Evolutionary conservation across 2,888 invertebrate species (phyloP), one percentile per base, ranked within the genome.

Genomic region (Dasypogon diadema): DNA sequence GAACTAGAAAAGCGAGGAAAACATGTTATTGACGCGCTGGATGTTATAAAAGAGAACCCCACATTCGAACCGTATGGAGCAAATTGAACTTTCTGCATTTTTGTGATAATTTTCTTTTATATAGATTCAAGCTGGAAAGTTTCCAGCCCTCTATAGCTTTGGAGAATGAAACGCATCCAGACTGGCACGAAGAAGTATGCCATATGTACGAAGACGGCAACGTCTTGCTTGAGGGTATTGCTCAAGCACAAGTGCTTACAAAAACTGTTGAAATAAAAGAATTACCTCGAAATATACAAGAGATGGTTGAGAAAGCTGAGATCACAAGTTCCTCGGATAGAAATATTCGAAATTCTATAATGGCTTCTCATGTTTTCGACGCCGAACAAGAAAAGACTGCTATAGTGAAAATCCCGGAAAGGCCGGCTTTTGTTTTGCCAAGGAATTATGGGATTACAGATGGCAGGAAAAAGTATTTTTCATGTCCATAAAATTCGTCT

Each of bases 241-340:
- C 88, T 1, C 96, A 97, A 87, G 94, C 94, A 0, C 91, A 93
- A 86, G 86, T 92, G n/a, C 85, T 97, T 4, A 93, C 94, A 2
- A 96, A 96, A 82, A 90, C 94, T 1, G 85, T 94, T 2, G 87
- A 90, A 76, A 86, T 90, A 79, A 85, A 90, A 51, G 88, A 86
- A 76, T 86, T 94, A 68, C 93, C 93, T 0, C 86, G 88, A 6
- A 87, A 85, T 78, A 86, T 92, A 74, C 87, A 90, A 81, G 88
- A 89, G 74, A 81, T 87, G 2, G 86, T 89, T 10, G 82, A 85
- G 42, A 81, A 89, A 68, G 78, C 83, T 5, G 86, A 89, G 78
- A 86, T 90, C 0, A 87, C 89, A 0, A 85, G 86, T 73, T 81
- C 85, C 78, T 82, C 90, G 75, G 89, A 92, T 84, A 87, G 88